Evolutionary conservation across 2,888 invertebrate genomes (phyloP).

Genomic region (Dascillus cervinus): DNA sequence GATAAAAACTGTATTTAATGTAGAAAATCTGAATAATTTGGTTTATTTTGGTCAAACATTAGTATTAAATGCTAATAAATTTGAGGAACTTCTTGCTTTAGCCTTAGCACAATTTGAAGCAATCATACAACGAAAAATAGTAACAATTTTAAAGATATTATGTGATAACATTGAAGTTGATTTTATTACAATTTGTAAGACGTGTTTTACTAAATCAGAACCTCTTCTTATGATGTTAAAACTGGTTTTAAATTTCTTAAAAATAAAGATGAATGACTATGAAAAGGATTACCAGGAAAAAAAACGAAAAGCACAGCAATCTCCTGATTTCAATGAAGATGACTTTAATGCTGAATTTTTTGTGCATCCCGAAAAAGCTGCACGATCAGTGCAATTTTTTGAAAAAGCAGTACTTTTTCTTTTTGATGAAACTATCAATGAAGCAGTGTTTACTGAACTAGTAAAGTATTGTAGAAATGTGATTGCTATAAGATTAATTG

Average conservation of each 20-base stretch:
- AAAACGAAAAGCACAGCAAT: constrained; percentile 5
- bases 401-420: constrained; percentile 8
- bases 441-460: constrained; percentile 19
- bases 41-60: constrained; percentile 2
- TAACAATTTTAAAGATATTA: constrained; percentile 8
- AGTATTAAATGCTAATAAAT: constrained; percentile 1
- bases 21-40: neutral
- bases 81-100: constrained; percentile 1
- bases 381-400: constrained; percentile 9
- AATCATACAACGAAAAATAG: constrained; percentile 9
- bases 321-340: constrained; percentile 7
- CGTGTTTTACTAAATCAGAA: constrained; percentile 7
- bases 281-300: constrained; percentile 10
- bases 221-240: constrained; percentile 5
- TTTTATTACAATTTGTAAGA: constrained; percentile 1
- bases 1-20: constrained; percentile 2
- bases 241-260: constrained; percentile 9
- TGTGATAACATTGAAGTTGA: constrained; percentile 2
- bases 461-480: constrained; percentile 16
- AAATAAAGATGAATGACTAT: constrained; percentile 7
- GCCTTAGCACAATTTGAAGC: constrained; percentile 5
- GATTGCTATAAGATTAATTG: constrained; percentile 11
- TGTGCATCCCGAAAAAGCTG: constrained; percentile 4
- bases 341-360: constrained; percentile 7
- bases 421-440: constrained; percentile 3